These are phyloP conservation scores for Phalera bucephala DNA, from an alignment of 2,888 invertebrate genomes.

Conservation along the genomic window DNA sequence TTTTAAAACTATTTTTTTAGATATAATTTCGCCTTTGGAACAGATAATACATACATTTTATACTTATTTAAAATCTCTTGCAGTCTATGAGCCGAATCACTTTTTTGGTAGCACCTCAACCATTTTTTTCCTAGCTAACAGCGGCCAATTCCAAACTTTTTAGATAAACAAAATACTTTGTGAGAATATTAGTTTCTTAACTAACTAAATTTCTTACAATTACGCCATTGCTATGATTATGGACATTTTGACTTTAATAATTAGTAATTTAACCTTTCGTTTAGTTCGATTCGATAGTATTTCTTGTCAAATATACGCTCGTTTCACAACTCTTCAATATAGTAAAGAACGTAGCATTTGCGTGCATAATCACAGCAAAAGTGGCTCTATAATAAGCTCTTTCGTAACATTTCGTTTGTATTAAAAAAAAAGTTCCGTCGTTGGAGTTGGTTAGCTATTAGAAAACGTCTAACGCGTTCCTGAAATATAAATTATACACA, in stretches of 20 bases:
- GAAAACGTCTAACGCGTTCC: neutral
- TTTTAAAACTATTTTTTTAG: slow-evolving; percentile 25
- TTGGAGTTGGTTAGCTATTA: neutral
- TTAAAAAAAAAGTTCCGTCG: neutral
- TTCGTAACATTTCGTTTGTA: neutral
- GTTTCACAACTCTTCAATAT: too few relatives aligned
- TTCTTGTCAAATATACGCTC: too few relatives aligned
- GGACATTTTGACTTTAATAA: slow-evolving; percentile 1
- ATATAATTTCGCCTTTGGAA: slow-evolving; percentile 28
- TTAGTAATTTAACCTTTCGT: too few relatives aligned
- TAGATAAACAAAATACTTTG: slow-evolving; percentile 12
- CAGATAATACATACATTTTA: slow-evolving; percentile 20
- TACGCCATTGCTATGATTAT: slow-evolving; percentile 20
- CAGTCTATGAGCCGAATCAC: slow-evolving; percentile 26
- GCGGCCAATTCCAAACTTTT: slow-evolving; percentile 9
- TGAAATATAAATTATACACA: neutral
- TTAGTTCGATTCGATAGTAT: too few relatives aligned
- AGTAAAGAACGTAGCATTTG: neutral
- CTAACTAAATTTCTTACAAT: slow-evolving; percentile 22
- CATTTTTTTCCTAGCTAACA: slow-evolving; percentile 9
- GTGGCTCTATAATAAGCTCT: slow-evolving; percentile 1
- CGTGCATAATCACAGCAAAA: neutral
- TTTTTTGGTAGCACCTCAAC: slow-evolving; percentile 33
- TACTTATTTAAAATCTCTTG: slow-evolving; percentile 18
- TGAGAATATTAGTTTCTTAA: slow-evolving; percentile 15